Base-by-base conservation (phyloP, 2,113 vertebrate species). In the Carettochelys insculpta region DNA sequence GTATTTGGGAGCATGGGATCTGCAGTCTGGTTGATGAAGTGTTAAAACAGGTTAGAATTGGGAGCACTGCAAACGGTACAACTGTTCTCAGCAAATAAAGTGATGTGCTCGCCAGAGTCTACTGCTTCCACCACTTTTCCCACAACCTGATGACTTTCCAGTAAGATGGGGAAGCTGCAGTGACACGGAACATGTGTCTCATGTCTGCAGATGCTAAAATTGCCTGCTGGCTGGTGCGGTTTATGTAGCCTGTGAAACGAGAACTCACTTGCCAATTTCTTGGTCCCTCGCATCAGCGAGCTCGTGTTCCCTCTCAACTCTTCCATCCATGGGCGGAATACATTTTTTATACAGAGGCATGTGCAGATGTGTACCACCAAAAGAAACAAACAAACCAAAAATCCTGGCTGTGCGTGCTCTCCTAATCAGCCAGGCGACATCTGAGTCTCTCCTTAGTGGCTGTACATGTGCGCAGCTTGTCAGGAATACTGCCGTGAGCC, bases 11-110 rank as follows among this genome's bases (percentile, higher is more conserved):
- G 54, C 25, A 56, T 77, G 0, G 2, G 13, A 68, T 34, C 84
- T 58, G 29, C 41, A 1, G 1, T n/a, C 5, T 1, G 0, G 2
- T 16, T 90, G 56, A 31, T 9, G 61, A 43, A 11, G 5, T 54
- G 19, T 58, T 51, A 51, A 80, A 54, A 38, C 76, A 41, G 12
- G 2, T 53, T 47, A 8, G 50, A 31, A 5, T 0, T 1, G 34
- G 41, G 24, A 90, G 47, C 1, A 0, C 1, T 7, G 50, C 1
- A 0, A 71, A 82, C 50, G 20, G 13, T 0, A 0, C 29, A 14
- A 19, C 38, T 0, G 0, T 68, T 13, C 77, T 25, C 48, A 29
- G 86, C 54, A 75, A 5, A 7, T 16, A 11, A 27, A 92, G 38
- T 4, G 13, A 77, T n/a, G 19, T 34, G 27, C 17, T 0, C 25